Conservation (phyloP, 92 coral and sea anemone genomes). For the Epizoanthus fatuus region DNA sequence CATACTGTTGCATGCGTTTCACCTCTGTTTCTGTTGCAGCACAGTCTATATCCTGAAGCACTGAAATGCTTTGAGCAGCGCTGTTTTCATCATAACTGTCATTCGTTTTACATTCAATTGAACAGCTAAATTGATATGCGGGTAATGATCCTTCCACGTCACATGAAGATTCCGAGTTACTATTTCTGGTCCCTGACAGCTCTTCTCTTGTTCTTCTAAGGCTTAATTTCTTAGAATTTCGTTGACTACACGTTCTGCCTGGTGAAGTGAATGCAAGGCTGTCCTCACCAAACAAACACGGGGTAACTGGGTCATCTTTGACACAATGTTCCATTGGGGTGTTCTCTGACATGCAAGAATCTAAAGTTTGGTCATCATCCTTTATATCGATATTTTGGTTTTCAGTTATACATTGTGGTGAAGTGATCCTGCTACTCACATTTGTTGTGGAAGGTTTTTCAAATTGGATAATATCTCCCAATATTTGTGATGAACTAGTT, state of each 20-base stretch:
- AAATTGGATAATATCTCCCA: not conserved
- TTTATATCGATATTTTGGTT: not conserved
- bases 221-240: not conserved
- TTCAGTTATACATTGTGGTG: not conserved
- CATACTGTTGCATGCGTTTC: not conserved
- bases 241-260: conserved; percentile 12
- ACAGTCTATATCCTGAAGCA: conserved; percentile 55
- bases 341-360: not conserved
- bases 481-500: not conserved
- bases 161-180: not conserved
- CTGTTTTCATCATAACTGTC: conserved; percentile 11
- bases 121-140: not conserved
- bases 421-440: not conserved
- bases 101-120: not conserved
- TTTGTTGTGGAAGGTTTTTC: not conserved
- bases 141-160: conserved; percentile 9
- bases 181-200: not conserved
- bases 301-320: conserved; percentile 48
- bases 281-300: conserved; percentile 67
- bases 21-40: not conserved
- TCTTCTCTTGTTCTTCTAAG: conserved; percentile 33
- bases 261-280: conserved; percentile 27
- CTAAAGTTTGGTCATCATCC: conserved; percentile 43
- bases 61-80: conserved; percentile 63
- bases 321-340: conserved; percentile 29